Evolutionary conservation across 2,888 invertebrate genomes (phyloP).

Genomic region (Brachynemurus nebulosus): DNA sequence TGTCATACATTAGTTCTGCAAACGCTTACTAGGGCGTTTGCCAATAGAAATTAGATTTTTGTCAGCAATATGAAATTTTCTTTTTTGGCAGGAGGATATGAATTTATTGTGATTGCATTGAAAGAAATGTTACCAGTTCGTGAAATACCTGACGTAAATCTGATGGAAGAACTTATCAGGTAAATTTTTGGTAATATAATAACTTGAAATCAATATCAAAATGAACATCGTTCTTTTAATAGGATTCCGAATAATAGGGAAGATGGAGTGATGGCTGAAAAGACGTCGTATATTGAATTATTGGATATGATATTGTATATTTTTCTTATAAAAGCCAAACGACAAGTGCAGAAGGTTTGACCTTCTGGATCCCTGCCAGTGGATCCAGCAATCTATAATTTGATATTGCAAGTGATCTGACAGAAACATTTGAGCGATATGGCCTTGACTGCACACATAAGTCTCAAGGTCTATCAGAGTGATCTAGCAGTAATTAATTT

Average conservation of each 20-base stretch:
- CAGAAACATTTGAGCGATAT: no score
- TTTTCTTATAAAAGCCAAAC: constrained; percentile 5
- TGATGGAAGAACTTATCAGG: constrained; percentile 4
- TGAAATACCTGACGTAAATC: neutral
- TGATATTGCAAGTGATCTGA: no score
- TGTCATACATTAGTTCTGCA: no score
- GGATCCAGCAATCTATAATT: no score
- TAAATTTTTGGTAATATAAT: neutral
- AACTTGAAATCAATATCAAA: no score
- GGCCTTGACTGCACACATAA: no score
- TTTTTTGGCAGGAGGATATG: neutral
- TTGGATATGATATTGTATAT: constrained; percentile 4
- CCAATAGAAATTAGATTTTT: no score
- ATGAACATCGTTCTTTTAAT: no score
- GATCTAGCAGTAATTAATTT: no score
- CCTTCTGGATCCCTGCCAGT: neutral
- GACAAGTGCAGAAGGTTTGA: constrained; percentile 5
- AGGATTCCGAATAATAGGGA: constrained; percentile 3
- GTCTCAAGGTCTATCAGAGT: no score
- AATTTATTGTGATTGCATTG: neutral
- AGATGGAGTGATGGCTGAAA: neutral
- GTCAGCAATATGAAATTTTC: no score
- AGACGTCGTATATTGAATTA: constrained; percentile 1
- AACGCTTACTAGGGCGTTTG: no score
- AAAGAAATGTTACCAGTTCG: constrained; percentile 1